Evolutionary conservation across 2,797 vertebrate genomes (phyloP), one percentile per base, ranked within the genome.

Genomic region (Aplochiton taeniatus): DNA sequence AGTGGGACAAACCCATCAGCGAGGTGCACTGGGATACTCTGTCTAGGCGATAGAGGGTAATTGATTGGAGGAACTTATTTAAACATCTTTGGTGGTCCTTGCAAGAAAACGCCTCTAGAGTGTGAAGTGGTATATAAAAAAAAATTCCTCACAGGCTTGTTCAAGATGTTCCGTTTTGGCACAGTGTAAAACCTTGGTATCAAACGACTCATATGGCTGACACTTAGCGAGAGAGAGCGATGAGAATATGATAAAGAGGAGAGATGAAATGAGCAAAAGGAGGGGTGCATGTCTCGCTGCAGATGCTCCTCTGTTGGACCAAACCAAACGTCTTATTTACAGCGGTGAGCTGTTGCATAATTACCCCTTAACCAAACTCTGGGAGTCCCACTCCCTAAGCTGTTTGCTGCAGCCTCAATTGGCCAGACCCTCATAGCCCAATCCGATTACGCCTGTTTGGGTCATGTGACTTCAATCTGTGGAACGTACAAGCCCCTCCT

Each of bases 11-110:
- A 18, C 10, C 44, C 51, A 61, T 83, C 74, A 52, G 19, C 8
- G 58, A 50, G 45, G 51, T 55, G 45, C 44, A 48, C 31, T 18
- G 43, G 61, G 61, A 69, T 46, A 14, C 16, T 55, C 31, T 14
- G 16, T 61, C 48, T 50, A 49, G 48, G 55, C 44, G 8, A 77
- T 67, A 79, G 50, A 71, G 67, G 70, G 69, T 84, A 80, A 82
- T 83, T 85, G 70, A 82, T 88, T 75, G 79, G 73, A 74, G 61
- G 65, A 68, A 65, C 19, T 43, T 52, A 49, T 49, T 48, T 78
- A n/a, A n/a, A 78, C 81, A 68, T 82, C 88, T 73, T 85, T 83
- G 89, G 89, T 90, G 89, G 89, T 89, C 88, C 83, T 65, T 0
- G 12, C 46, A 49, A 58, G 65, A 58, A 73, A 72, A 69, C 17